Base-by-base conservation (phyloP, 2,113 vertebrate species). In the Colaptes auratus region DNA sequence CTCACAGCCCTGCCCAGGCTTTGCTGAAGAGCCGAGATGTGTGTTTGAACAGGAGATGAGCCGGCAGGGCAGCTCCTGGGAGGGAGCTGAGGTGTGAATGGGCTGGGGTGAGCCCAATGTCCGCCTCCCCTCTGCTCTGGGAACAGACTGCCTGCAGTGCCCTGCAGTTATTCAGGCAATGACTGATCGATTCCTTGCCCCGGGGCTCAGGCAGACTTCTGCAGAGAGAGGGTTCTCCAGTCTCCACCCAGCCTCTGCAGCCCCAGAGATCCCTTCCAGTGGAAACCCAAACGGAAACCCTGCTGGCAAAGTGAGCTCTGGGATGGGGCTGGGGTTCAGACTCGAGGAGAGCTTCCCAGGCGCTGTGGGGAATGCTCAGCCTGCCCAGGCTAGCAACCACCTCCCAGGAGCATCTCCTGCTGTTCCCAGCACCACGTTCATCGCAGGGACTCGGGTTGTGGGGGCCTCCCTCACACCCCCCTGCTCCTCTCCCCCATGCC, bases 141-240 rank as follows among this genome's bases (percentile, higher is more conserved):
- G 81, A 93, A 33, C 88, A 86, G 69, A 73, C 52, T 71, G 65
- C 90, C 82, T 73, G 88, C 73, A 91, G 70, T 44, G 72, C 88
- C 76, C 88, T 88, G 92, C 79, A 78, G 81, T 95, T 91, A 83
- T 48, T 80, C 88, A 42, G 64, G 72, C 86, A 67, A 78, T 77
- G 92, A 90, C 88, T 93, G 83, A 94, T 93, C 90, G 77, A 44
- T 81, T 30, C 35, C 42, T 79, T 60, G 83, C 90, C 83, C 78
- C 88, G 75, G 70, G 66, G 70, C 35, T 75, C 82, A 55, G 82
- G 19, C 0, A 0, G 74, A 67, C 64, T 58, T 59, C 36, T 63
- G 74, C 73, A 80, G 69, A 61, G 69, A 66, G 39, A 91, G 75
- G 70, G 71, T 92, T 67, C 73, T 92, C 25, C 79, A 55, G 5